A percentile compares a stretch with the other conserved stretches of the same genome.
Evolutionary conservation across 2,113 vertebrate genomes (phyloP).

Genomic region (Xenotilapia longispinis): DNA sequence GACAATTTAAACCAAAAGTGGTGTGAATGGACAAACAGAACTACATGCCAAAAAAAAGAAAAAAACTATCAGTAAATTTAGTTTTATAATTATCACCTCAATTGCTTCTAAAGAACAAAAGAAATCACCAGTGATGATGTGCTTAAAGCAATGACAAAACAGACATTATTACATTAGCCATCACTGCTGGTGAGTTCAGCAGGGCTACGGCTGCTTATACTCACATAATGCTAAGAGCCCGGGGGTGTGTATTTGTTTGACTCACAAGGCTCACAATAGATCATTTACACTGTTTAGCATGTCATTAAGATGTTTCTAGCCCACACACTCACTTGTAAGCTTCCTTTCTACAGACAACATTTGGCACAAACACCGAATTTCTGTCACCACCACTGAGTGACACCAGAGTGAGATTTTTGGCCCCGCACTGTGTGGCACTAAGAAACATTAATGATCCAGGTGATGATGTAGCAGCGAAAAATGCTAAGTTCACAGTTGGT

Average conservation of each 20-base stretch:
- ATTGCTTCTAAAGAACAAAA: neutral
- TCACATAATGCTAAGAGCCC: conserved; percentile 37
- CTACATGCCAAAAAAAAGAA: neutral
- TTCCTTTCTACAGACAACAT: neutral
- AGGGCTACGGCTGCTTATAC: neutral
- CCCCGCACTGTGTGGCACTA: neutral
- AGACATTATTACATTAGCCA: neutral
- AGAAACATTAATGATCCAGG: neutral
- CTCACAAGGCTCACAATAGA: conserved; percentile 38
- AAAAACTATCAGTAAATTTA: neutral
- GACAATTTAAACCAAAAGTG: neutral
- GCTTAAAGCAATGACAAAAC: neutral
- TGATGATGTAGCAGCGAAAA: neutral
- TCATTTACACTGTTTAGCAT: conserved; percentile 62
- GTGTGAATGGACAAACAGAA: neutral
- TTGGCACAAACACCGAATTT: neutral
- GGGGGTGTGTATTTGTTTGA: conserved; percentile 61
- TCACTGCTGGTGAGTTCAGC: neutral
- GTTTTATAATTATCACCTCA: neutral
- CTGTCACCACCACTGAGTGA: neutral
- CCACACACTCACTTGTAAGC: neutral
- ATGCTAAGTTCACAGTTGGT: rapidly evolving
- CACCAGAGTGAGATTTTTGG: neutral
- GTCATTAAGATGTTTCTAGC: conserved; percentile 48
- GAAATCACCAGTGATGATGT: neutral